Evolutionary conservation across 2,113 vertebrate species (phyloP), one percentile per base, ranked within the genome.

Genomic region (Phycodurus eques): DNA sequence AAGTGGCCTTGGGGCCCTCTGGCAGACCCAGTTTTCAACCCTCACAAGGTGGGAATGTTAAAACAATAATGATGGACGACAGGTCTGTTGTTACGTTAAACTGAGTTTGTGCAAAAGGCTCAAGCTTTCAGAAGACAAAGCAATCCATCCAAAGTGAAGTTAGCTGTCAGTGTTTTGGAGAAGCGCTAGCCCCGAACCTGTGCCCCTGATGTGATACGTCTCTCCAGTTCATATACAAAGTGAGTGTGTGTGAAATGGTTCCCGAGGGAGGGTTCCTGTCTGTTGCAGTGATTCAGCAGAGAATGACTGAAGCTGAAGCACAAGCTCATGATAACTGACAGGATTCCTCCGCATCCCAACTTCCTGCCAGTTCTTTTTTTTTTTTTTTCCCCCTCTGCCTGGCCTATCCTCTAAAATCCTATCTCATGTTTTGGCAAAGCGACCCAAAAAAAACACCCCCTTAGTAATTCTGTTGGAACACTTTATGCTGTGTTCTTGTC

Each of bases 241-340:
- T 71, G 84, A 72, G 79, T 69, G 63, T 69, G 63, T 77, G 51
- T 65, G 77, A 76, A 71, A 79, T 79, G 71, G 68, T 84, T 86
- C 72, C 82, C 22, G 57, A 69, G 72, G 76, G 80, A 80, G 74
- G 74, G 70, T 85, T 89, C 79, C 87, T 82, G 80, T 69, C 82
- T 78, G 80, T 70, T 39, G 49, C 61, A 19, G 22, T 51, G 63
- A 78, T 80, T 77, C 69, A 35, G 76, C 17, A 66, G 56, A 68
- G 70, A 68, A 78, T 68, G 73, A 67, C 71, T 61, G 64, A 68
- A 62, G 73, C 68, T 46, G 47, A 66, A 85, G 75, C 74, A 27
- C 20, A 20, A 80, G 70, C 76, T 27, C 56, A 7, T 15, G 57
- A 42, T 63, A 42, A 39, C 35, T 63, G 12, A 42, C 61, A 66